A percentile compares a stretch with the other conserved stretches of the same genome.
These are phyloP conservation scores for Chymomyza caudatula DNA, from an alignment of 2,888 invertebrate species.

Conservation along the genomic window DNA sequence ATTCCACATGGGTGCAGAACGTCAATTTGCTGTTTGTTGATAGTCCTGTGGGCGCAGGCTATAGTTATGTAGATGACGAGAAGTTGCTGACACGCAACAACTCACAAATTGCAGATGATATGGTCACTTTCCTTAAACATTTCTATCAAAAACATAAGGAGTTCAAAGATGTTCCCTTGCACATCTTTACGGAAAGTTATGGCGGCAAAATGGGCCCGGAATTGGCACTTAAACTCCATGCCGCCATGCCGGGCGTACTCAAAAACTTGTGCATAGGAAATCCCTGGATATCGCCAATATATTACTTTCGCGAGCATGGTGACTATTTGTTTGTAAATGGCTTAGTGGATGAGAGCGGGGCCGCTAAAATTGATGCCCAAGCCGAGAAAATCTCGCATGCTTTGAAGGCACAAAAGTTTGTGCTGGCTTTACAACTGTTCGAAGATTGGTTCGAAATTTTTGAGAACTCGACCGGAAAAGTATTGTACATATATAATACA, in stretches of 20 bases:
- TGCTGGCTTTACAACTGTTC: slow-evolving; percentile 71
- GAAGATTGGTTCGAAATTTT: slow-evolving; percentile 37
- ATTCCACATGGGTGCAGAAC: slow-evolving; percentile 86
- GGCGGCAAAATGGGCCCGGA: slow-evolving; percentile 95
- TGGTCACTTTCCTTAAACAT: slow-evolving; percentile 83
- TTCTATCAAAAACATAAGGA: slow-evolving; percentile 83
- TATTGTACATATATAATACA: slow-evolving; percentile 80
- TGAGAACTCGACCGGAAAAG: slow-evolving; percentile 35
- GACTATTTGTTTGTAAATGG: slow-evolving; percentile 86
- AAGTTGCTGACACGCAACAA: slow-evolving; percentile 80
- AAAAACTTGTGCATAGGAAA: slow-evolving; percentile 90
- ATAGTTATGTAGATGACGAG: slow-evolving; percentile 84
- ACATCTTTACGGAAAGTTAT: slow-evolving; percentile 92
- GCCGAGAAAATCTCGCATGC: slow-evolving; percentile 80
- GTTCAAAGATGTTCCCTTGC: slow-evolving; percentile 85
- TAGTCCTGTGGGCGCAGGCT: slow-evolving; percentile 93
- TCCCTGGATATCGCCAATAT: slow-evolving; percentile 93
- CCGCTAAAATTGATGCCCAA: too few species aligned
- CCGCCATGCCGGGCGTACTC: slow-evolving; percentile 82
- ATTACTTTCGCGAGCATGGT: slow-evolving; percentile 90
- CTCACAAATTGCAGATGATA: slow-evolving; percentile 84
- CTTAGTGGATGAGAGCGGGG: slow-evolving; percentile 84
- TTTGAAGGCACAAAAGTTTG: background rate
- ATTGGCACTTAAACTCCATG: slow-evolving; percentile 81
- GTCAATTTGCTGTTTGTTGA: slow-evolving; percentile 91